Base-by-base conservation (phyloP, 2,888 invertebrate species). In the Philaethria dido region DNA sequence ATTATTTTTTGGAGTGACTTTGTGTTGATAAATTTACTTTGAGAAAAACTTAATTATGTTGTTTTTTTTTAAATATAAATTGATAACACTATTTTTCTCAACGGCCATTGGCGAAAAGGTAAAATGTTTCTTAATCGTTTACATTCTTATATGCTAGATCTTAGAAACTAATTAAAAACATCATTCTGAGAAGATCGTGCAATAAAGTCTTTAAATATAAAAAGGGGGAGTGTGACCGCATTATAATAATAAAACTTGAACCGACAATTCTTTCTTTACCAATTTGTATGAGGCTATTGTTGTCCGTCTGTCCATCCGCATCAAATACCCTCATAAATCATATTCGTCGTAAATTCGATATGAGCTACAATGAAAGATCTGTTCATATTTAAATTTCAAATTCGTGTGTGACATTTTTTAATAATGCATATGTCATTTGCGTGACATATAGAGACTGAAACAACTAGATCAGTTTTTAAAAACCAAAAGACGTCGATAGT, bases 341-440 rank as follows among this genome's bases (percentile, higher is more conserved):
- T 91, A 89, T 87, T 84, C 83, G 86, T 87, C 89, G 85, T 92
- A 92, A 91, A 90, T 92, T 88, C 89, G 86, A 87, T 87, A 80
- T 86, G 84, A 85, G 82, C 84, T 86, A 90, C 91, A 91, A 92
- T 86, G 89, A 87, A 81, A 80, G 82, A 87, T 87, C 84, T 88
- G 87, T 89, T 87, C 88, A 80, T 86, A 86, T 89, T 87, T 88
- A 83, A 86, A 88, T 88, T 82, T 75, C 73, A 77, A 77, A 77
- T 76, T 74, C 73, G 74, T 74, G 73, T 75, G 80, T 78, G 80
- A 81, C 82, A 76, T 75, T 77, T 78, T 71, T 65, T 45, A 50
- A 64, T 64, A 69, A 64, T 48, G 47, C 63, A 36, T 66, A 57
- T 45, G 66, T 62, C 69, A 69, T 68, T 69, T 55, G 52, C 64